phyloP scores from a whole-genome alignment of 2,113 vertebrate genomes.

The Buteo buteo region DNA sequence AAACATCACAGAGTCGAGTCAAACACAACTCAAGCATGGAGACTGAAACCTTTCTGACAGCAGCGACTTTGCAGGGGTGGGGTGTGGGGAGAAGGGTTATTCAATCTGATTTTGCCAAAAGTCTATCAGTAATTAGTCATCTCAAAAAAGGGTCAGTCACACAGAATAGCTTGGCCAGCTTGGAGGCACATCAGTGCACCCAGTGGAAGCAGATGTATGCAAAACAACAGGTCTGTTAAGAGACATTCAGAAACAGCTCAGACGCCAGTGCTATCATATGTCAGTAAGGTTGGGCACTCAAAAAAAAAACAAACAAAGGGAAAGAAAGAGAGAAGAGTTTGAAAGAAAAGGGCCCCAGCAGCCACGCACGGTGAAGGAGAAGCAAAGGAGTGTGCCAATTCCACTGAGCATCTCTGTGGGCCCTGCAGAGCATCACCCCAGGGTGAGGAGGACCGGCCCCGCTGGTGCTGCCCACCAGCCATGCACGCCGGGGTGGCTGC shows the following conservation, averaged over 20 bases:
- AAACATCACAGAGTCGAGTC: slow-evolving; percentile 46
- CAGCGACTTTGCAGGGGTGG: neutral
- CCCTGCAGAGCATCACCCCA: neutral
- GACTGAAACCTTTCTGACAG: slow-evolving; percentile 51
- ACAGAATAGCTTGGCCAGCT: neutral
- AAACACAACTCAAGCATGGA: slow-evolving; percentile 67
- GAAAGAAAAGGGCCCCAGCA: slow-evolving; percentile 40
- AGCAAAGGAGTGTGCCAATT: slow-evolving; percentile 66
- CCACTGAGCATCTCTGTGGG: slow-evolving; percentile 35
- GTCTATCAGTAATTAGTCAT: slow-evolving; percentile 28
- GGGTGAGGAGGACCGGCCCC: neutral
- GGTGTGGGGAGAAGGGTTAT: neutral
- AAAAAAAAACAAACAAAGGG: neutral
- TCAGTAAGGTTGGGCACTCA: slow-evolving; percentile 1
- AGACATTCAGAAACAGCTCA: slow-evolving; percentile 41
- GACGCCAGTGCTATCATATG: neutral
- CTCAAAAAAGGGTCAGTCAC: neutral
- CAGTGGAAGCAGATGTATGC: slow-evolving; percentile 46
- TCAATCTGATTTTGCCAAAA: neutral
- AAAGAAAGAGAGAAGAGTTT: neutral
- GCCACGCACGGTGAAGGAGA: slow-evolving; percentile 48
- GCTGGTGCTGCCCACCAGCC: neutral
- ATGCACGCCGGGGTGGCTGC: neutral
- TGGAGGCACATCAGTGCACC: slow-evolving; percentile 4
- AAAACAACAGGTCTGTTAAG: slow-evolving; percentile 39